Evolutionary conservation across 2,888 invertebrate genomes (phyloP), one percentile per base, ranked within the genome.

Genomic region (Selenia dentaria): DNA sequence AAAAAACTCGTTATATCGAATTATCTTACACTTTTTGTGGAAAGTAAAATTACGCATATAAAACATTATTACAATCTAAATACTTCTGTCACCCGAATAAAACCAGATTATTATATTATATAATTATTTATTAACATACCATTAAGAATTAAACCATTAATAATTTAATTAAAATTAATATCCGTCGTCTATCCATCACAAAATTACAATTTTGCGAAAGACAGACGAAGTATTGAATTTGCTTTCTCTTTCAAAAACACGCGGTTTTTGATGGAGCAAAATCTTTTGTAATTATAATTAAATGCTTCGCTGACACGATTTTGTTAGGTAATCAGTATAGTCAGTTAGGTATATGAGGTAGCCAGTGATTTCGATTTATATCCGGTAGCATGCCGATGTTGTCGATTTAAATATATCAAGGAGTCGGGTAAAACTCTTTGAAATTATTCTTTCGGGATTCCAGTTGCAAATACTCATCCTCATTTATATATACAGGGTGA

Each of bases 181-280:
- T 39, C 41, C 70, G 72, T 80, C 83, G 78, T 83, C 84, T 83
- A 73, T 68, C 80, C 71, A 70, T 68, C 86, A 77, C 81, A 71
- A 83, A 75, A 56, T 48, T 48, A 36, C 20, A 33, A 54, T 52
- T 75, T 82, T 56, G 74, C 70, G 84, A 75, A 59, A 79, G 76
- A 71, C 73, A 82, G 84, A 86, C 84, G 77, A 82, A 75, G 70
- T 38, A 41, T 39, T 14, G 9, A 31, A 10, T 13, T 41, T 27
- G 31, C 29, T 32, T 32, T 26, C 33, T 36, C 24, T 10, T 3
- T 27, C 32, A 33, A 33, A 37, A 37, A 14, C 6, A 14, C 31
- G 5, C n/a, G 12, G 0, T 13, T 14, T 24, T 33, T 16, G 27
- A 28, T n/a, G n/a, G n/a, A 27, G 25, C 22, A 37, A 34, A 34